A percentile compares a stretch with the other conserved stretches of the same genome.
Evolutionary conservation across 2,113 vertebrate genomes (phyloP).

Genomic region (Macquaria australasica): DNA sequence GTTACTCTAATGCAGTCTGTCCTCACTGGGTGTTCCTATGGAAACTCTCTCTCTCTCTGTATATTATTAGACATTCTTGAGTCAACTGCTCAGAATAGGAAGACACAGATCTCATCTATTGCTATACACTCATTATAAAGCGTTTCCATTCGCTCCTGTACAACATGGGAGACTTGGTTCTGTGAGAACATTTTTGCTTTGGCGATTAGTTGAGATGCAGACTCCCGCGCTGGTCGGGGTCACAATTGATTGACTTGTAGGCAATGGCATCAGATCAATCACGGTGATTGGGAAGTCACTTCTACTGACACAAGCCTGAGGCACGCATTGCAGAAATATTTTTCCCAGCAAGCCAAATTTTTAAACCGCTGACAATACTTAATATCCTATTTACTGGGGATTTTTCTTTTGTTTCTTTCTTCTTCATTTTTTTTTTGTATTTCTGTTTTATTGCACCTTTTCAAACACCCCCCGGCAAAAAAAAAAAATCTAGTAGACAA

Average conservation of each 20-base stretch:
- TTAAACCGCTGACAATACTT: not conserved
- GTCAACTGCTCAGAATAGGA: conserved; percentile 76
- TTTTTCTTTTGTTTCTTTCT: not conserved
- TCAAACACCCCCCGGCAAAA: not conserved
- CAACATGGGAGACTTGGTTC: conserved; percentile 4
- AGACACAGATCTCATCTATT: conserved; percentile 68
- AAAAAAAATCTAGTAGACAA: not conserved
- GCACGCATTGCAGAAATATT: not conserved
- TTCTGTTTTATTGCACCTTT: not conserved
- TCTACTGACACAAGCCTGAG: conserved; percentile 34
- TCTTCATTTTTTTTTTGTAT: no score
- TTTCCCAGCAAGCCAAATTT: conserved; percentile 1
- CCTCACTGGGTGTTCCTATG: conserved; percentile 83
- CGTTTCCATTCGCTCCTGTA: conserved; percentile 33
- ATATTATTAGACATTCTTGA: conserved; percentile 80
- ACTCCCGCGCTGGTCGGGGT: conserved; percentile 31
- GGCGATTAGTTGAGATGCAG: conserved; percentile 31
- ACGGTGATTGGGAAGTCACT: conserved; percentile 32
- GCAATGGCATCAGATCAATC: conserved; percentile 40
- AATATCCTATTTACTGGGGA: not conserved
- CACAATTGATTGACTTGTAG: conserved; percentile 52
- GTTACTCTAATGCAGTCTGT: conserved; percentile 80
- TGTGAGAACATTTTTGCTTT: conserved; percentile 30
- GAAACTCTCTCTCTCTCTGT: conserved; percentile 77
- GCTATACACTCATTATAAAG: conserved; percentile 56